phyloP scores from a whole-genome alignment of 2,797 vertebrate genomes.

The Chaetophractus vellerosus region DNA sequence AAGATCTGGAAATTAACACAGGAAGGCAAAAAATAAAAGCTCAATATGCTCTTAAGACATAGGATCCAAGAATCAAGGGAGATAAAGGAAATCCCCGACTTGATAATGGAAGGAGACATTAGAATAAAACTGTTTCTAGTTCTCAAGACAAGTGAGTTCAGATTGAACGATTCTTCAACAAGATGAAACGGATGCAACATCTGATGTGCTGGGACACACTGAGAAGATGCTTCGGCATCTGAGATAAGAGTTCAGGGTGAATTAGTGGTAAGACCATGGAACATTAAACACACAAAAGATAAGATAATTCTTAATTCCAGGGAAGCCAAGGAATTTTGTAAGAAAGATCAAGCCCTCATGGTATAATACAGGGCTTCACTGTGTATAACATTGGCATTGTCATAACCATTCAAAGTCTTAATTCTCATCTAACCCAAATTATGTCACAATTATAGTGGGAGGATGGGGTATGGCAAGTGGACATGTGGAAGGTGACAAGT shows the following conservation, averaged over 20 bases:
- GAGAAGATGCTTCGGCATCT: not conserved
- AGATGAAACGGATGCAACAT: not conserved
- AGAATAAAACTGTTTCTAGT: not conserved
- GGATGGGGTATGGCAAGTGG: not conserved
- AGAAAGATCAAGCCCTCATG: not conserved
- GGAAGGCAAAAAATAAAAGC: not conserved
- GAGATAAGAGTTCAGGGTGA: not conserved
- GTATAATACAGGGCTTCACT: not conserved
- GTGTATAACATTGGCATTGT: not conserved
- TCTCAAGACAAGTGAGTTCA: not conserved
- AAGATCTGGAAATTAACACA: not conserved
- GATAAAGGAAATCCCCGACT: not conserved
- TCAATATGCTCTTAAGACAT: not conserved
- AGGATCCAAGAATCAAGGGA: not conserved
- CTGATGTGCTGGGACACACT: not conserved
- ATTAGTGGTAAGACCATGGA: not conserved
- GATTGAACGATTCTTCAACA: not conserved
- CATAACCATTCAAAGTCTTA: not conserved
- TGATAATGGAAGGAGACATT: not conserved
- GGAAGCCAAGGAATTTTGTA: not conserved
- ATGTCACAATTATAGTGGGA: not conserved
- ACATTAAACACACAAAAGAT: not conserved
- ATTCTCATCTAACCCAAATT: not conserved
- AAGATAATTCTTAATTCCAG: constrained; percentile 17
- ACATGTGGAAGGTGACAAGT: not conserved